Base-by-base conservation (phyloP, 2,797 vertebrate genomes). In the Philypnodon macrostomus region DNA sequence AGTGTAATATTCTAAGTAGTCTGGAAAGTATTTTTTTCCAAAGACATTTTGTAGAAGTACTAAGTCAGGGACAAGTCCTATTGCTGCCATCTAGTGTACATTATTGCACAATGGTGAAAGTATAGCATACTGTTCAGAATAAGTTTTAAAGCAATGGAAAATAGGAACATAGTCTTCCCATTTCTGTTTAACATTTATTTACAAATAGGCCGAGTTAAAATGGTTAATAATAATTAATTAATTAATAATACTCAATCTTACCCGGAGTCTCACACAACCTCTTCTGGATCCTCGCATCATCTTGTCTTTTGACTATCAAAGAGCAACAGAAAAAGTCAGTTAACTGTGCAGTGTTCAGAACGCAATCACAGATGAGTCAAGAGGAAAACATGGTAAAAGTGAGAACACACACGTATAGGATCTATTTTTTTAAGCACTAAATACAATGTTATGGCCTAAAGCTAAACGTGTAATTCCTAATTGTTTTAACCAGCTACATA, bases 251-350 rank as follows among this genome's bases (percentile, higher is more conserved):
- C n/a, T n/a, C n/a, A 49, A 8, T 44, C 94, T 94, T 88, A 98
- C 97, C 86, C 93, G 89, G 67, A 99, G 94, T 80, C 97, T 91
- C 67, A 99, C 97, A 61, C 97, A 99, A 44, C 97, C 97, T 89
- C 97, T 91, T 79, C 97, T 93, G 62, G 97, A 99, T 53, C 97
- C 97, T 80, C 97, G 91, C 97, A 98, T 99, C 97, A 99, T 99
- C 87, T 99, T 99, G 85, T 98, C 95, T 80, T 99, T 99, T 47
- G 97, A 98, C 97, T 99, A 85, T n/a, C 35, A 92, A 94, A 56
- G 87, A 17, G 83, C 5, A 59, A 58, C 7, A 75, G 17, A 70
- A 59, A n/a, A 9, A 40, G 40, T 45, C 2, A 19, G 12, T 16
- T 4, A 44, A 23, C 37, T 14, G n/a, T 24, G 19, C 13, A 24